phyloP scores from a whole-genome alignment of 2,888 invertebrate genomes.

The Diarsia rubi region DNA sequence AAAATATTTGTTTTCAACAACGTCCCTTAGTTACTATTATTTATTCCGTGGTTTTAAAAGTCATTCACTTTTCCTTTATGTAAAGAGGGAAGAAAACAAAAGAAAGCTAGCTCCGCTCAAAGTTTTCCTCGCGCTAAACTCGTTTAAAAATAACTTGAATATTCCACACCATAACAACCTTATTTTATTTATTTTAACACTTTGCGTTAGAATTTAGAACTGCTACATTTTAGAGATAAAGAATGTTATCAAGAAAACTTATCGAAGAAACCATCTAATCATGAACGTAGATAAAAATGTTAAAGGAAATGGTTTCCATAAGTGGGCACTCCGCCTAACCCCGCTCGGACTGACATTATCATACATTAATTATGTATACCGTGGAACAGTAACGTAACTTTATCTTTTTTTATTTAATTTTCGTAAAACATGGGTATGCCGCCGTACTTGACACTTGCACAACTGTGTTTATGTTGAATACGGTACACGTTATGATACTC shows the following conservation, averaged over 20 bases:
- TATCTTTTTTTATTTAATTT: constrained; percentile 70
- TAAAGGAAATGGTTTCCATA: constrained; percentile 67
- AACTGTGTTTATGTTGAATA: constrained; percentile 10
- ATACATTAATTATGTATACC: constrained; percentile 83
- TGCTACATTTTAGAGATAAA: constrained; percentile 32
- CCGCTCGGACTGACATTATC: constrained; percentile 73
- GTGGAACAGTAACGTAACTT: constrained; percentile 73
- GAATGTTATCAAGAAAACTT: constrained; percentile 46
- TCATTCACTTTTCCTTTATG: constrained; percentile 39
- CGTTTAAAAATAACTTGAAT: constrained; percentile 40
- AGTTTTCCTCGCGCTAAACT: constrained; percentile 34
- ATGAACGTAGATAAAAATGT: constrained; percentile 63
- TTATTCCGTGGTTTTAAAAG: constrained; percentile 38
- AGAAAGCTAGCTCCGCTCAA: constrained; percentile 23
- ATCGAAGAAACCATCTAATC: constrained; percentile 52
- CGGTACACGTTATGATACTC: too few species aligned
- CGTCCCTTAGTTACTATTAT: constrained; percentile 27
- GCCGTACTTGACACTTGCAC: constrained; percentile 31
- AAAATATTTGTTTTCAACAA: constrained; percentile 18
- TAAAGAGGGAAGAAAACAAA: constrained; percentile 42
- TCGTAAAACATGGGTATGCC: constrained; percentile 45
- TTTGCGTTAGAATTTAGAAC: constrained; percentile 22
- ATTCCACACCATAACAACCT: constrained; percentile 24
- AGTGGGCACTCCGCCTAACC: constrained; percentile 74
- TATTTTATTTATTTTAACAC: constrained; percentile 38